These are phyloP conservation scores for Scomber colias DNA, from an alignment of 2,113 vertebrate genomes.

Conservation along the genomic window DNA sequence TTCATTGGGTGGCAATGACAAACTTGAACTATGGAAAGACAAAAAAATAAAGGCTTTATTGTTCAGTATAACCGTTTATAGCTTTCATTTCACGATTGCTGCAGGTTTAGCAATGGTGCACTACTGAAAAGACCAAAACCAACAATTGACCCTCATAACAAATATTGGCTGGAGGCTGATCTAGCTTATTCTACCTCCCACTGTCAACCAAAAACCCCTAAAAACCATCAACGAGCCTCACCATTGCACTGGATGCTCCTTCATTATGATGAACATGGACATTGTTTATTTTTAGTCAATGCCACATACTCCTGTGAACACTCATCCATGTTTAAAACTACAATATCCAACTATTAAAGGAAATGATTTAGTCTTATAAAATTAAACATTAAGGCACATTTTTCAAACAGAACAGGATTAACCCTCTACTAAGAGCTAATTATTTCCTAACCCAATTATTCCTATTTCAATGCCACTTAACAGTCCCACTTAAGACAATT, in stretches of 20 bases:
- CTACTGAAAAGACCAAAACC: neutral
- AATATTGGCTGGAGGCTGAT: too few species aligned
- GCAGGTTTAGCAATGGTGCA: neutral
- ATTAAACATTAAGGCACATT: too few species aligned
- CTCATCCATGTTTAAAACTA: neutral
- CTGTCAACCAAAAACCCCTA: too few species aligned
- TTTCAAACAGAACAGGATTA: too few species aligned
- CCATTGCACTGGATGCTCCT: too few species aligned
- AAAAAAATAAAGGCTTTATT: slow-evolving; percentile 85
- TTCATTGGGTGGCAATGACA: slow-evolving; percentile 77
- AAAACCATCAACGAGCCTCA: too few species aligned
- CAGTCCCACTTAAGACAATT: slow-evolving; percentile 38
- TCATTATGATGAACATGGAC: too few species aligned
- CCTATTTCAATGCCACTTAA: slow-evolving; percentile 22
- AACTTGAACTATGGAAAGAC: slow-evolving; percentile 83
- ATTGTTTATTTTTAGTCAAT: too few species aligned
- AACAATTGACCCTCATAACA: neutral
- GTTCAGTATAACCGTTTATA: slow-evolving; percentile 57
- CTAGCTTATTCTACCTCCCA: too few species aligned
- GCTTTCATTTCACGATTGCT: slow-evolving; percentile 11
- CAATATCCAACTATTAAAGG: neutral
- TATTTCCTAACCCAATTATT: slow-evolving; percentile 17
- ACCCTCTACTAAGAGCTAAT: too few species aligned
- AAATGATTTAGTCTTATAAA: neutral
- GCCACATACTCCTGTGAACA: too few species aligned